Base-by-base conservation (phyloP, 2,888 invertebrate species). In the Trissolcus japonicus region DNA sequence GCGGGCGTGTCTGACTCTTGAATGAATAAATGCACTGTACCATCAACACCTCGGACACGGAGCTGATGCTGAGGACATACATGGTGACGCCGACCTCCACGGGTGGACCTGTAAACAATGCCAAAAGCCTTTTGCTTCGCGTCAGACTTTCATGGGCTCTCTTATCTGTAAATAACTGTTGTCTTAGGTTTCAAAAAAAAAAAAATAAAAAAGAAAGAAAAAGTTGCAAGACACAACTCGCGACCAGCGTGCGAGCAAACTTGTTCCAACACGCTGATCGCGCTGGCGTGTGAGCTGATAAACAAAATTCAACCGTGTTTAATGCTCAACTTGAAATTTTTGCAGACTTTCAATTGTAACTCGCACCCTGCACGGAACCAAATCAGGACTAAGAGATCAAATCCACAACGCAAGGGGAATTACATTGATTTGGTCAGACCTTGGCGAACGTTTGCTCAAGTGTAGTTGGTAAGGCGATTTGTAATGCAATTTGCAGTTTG, bases 21-120 rank as follows among this genome's bases (percentile, higher is more conserved):
- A 81, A 79, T 78, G 81, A 81, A 81, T 82, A 82, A 82, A 80
- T 78, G 73, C 80, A 89, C 88, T 89, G 89, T 95, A 97, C 97
- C 97, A 97, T 98, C 93, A 96, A 95, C 91, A 97, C 97, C 94
- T 98, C 98, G 91, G 97, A 97, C 92, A 98, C 96, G 91, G 97
- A 96, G 93, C 96, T 96, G 94, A 98, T 98, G 92, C 96, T 96
- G 92, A 97, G 95, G 92, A 98, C 97, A 93, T 96, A 97, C 95
- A 98, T 96, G 92, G 97, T 97, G 92, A 98, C 96, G 91, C 97
- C 96, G 91, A 98, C 97, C 91, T 96, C 96, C 92, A 98, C 98
- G 90, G 98, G 96, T 91, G 95, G 95, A 94, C 96, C 97, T 97
- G 95, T 91, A 96, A 94, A 92, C 90, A 90, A 88, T 85, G 57